These are phyloP conservation scores for Drosophila hydei DNA, from an alignment of 1,140 invertebrate species.

Conservation along the genomic window DNA sequence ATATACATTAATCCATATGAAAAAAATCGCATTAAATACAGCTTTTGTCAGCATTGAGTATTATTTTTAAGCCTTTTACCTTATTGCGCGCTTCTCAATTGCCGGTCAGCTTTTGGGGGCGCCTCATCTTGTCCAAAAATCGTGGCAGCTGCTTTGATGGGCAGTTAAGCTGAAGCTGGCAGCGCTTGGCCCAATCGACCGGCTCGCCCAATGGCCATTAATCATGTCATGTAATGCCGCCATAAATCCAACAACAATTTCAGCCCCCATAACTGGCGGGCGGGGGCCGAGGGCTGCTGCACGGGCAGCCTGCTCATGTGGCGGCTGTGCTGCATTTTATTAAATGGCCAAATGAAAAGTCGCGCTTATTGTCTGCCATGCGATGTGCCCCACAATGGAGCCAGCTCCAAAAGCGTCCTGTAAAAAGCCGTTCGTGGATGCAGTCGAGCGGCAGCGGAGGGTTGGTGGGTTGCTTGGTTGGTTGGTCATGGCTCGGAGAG, in stretches of 20 bases:
- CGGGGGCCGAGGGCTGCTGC: too few relatives aligned
- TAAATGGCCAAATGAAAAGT: conserved; percentile 81
- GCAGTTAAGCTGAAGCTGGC: conserved; percentile 32
- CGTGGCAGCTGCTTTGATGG: conserved; percentile 49
- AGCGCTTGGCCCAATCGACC: conserved; percentile 5
- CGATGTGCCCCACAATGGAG: conserved; percentile 27
- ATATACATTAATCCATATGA: too few relatives aligned
- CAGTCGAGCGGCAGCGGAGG: not conserved
- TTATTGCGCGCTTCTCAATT: conserved; percentile 15
- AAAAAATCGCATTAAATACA: too few relatives aligned
- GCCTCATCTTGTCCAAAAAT: not conserved
- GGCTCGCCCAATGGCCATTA: conserved; percentile 49
- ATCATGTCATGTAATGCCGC: conserved; percentile 81
- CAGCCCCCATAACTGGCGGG: too few relatives aligned
- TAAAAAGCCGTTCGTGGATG: not conserved
- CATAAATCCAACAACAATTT: conserved; percentile 81
- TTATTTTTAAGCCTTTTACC: conserved; percentile 13
- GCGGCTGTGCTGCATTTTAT: conserved; percentile 72
- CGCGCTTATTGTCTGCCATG: conserved; percentile 68
- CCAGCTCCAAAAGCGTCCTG: conserved; percentile 7
- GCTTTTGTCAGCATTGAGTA: not conserved
- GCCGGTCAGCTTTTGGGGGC: conserved; percentile 6
- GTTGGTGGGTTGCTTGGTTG: not conserved
- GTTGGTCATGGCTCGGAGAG: too few relatives aligned
- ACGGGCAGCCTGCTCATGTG: conserved; percentile 8